Percentiles rank a stretch among this genome's conserved stretches.
Conservation (phyloP, 2,797 vertebrate species). For the Takifugu rubripes region DNA sequence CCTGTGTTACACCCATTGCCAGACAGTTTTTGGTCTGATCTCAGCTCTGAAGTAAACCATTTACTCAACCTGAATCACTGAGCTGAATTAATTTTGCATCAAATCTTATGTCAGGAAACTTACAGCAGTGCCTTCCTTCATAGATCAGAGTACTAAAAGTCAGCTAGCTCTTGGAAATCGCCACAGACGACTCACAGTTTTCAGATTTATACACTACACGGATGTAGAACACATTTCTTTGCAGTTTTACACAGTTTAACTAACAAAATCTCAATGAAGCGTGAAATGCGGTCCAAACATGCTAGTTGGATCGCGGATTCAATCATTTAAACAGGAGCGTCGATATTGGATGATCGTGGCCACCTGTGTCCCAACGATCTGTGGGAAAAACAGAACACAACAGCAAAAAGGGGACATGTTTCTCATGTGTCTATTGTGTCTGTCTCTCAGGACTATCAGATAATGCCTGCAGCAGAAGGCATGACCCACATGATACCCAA, state of each 20-base stretch:
- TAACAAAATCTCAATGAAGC: no score
- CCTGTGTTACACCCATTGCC: conserved; percentile 16
- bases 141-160: no score
- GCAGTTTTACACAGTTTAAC: no score
- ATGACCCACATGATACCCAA: conserved; percentile 81
- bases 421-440: conserved; percentile 37
- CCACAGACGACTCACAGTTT: no score
- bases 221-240: no score
- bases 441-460: conserved; percentile 29
- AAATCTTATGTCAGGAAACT: background rate
- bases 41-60: conserved; percentile 13
- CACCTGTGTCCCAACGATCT: background rate
- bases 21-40: conserved; percentile 26
- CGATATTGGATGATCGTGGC: background rate
- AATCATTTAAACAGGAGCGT: background rate
- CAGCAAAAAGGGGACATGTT: conserved; percentile 7
- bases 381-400: conserved; percentile 28
- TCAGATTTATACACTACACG: no score
- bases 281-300: no score
- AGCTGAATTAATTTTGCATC: background rate
- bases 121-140: no score
- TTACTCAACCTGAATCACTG: conserved; percentile 14
- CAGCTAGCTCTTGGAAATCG: no score
- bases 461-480: conserved; percentile 58
- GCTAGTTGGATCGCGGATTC: no score